These are phyloP conservation scores for Alloplasta piceator DNA, from an alignment of 2,888 invertebrate genomes.

Conservation along the genomic window DNA sequence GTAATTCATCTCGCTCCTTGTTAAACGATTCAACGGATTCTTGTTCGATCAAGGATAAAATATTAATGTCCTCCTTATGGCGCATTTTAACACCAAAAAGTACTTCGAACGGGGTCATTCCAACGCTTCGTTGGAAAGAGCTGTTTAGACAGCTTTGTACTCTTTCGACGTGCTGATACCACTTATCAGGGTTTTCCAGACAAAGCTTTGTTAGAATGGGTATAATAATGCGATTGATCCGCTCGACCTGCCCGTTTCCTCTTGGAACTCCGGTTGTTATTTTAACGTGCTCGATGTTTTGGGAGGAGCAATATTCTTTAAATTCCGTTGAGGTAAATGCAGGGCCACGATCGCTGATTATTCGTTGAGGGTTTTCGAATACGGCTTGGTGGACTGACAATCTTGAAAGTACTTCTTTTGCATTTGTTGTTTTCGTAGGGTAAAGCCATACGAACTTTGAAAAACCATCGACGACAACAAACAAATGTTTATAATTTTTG, in stretches of 20 bases:
- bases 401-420: conserved; percentile 62
- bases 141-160: conserved; percentile 25
- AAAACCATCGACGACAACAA: conserved; percentile 75
- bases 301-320: conserved; percentile 33
- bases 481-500: conserved; percentile 73
- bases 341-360: conserved; percentile 67
- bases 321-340: conserved; percentile 64
- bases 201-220: conserved; percentile 60
- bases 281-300: conserved; percentile 55
- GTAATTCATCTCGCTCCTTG: conserved; percentile 53
- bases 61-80: conserved; percentile 15
- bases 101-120: conserved; percentile 26
- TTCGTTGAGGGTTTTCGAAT: conserved; percentile 57
- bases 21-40: conserved; percentile 53
- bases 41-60: conserved; percentile 50
- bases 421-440: conserved; percentile 50
- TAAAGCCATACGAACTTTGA: too few species aligned
- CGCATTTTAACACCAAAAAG: conserved; percentile 21
- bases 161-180: conserved; percentile 18
- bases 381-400: conserved; percentile 37
- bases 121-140: neutral
- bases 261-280: conserved; percentile 77
- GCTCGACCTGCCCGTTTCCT: conserved; percentile 34
- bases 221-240: conserved; percentile 32
- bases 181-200: conserved; percentile 20